Evolutionary conservation across 2,113 vertebrate species (phyloP).

Genomic region (Sorex fumeus): DNA sequence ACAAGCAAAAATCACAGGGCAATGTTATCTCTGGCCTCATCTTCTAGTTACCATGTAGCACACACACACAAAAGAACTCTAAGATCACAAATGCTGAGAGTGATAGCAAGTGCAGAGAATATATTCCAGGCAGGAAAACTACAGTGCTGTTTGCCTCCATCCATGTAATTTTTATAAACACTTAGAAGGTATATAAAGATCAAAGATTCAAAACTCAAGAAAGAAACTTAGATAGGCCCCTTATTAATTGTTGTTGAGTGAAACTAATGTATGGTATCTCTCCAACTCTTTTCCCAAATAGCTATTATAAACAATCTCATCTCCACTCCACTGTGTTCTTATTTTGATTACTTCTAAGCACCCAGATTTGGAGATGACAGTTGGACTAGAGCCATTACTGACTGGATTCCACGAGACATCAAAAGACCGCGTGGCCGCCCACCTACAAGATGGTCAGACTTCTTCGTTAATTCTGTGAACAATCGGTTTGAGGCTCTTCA

Average conservation of each 20-base stretch:
- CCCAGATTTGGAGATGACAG: no score
- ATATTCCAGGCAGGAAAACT: background rate
- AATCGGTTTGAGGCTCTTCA: no score
- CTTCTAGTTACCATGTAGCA: background rate
- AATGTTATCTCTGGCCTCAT: background rate
- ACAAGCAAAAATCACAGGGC: background rate
- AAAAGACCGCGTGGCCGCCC: no score
- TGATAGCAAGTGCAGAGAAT: background rate
- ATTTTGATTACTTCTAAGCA: background rate
- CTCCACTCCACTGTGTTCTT: background rate
- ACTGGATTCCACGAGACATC: no score
- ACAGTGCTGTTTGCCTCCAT: background rate
- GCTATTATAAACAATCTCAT: background rate
- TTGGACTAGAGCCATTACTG: no score
- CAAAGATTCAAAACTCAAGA: background rate
- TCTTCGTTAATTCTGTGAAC: no score
- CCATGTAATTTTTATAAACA: background rate
- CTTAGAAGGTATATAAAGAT: background rate
- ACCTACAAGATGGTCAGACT: no score
- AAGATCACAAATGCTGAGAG: background rate
- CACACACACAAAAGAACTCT: background rate
- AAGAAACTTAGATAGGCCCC: background rate
- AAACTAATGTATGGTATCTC: background rate
- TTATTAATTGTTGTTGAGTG: background rate
- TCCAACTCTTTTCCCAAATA: no score